Evolutionary conservation across 2,888 invertebrate genomes (phyloP).

Genomic region (Neria commutata): DNA sequence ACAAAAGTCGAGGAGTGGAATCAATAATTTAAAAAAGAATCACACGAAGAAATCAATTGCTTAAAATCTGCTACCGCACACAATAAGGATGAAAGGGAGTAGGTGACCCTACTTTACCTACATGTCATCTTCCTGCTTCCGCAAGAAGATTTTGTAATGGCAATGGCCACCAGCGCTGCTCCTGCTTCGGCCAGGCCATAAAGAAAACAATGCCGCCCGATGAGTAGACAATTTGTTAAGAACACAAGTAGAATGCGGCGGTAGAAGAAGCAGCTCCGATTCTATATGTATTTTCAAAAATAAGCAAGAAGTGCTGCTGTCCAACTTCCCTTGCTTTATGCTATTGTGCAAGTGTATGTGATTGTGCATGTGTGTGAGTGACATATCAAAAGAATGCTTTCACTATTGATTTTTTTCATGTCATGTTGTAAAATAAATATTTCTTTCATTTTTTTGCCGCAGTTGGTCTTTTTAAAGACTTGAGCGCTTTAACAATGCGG

Average conservation of each 20-base stretch:
- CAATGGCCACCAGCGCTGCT: conserved; percentile 18
- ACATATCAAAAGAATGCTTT: neutral
- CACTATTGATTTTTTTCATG: neutral
- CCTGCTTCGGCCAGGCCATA: neutral
- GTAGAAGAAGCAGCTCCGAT: too few relatives aligned
- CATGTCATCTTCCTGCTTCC: conserved; percentile 47
- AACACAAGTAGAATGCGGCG: conserved; percentile 7
- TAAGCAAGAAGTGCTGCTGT: conserved; percentile 50
- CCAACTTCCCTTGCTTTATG: conserved; percentile 20
- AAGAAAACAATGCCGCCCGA: neutral
- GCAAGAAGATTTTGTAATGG: conserved; percentile 23
- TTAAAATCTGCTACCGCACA: neutral
- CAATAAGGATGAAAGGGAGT: conserved; percentile 27
- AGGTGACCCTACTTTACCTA: conserved; percentile 44
- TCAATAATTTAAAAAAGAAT: neutral
- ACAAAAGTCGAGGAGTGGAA: neutral
- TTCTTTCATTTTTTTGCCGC: neutral
- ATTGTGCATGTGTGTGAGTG: neutral
- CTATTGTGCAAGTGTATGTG: too few relatives aligned
- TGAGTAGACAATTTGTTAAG: conserved; percentile 32
- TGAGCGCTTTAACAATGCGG: too few relatives aligned
- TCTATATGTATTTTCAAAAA: conserved; percentile 41
- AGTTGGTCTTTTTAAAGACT: neutral
- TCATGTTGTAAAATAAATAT: neutral
- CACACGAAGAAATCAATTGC: neutral